Evolutionary conservation across 1,140 invertebrate genomes (phyloP).

Genomic region (Pseudomyrmex gracilis): DNA sequence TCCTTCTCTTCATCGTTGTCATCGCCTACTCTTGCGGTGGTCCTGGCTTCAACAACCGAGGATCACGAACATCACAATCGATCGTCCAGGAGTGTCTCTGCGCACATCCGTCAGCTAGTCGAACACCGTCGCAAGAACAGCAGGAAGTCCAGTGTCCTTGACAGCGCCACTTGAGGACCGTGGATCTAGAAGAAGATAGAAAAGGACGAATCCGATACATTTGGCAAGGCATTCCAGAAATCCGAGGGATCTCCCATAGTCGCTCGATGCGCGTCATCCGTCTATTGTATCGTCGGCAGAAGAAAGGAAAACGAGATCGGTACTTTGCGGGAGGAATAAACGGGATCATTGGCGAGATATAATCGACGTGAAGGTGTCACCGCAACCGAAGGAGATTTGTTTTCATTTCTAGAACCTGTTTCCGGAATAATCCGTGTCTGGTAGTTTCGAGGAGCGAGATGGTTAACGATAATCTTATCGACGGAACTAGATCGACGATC

Average conservation of each 20-base stretch:
- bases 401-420: constrained; percentile 23
- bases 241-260: constrained; percentile 29
- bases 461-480: background rate
- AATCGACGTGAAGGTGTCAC: constrained; percentile 8
- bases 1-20: constrained; percentile 43
- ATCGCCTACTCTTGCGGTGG: constrained; percentile 49
- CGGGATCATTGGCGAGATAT: constrained; percentile 6
- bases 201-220: constrained; percentile 62
- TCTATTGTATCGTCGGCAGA: constrained; percentile 22
- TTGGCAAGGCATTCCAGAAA: constrained; percentile 72
- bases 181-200: constrained; percentile 63
- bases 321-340: background rate
- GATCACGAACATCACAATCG: background rate
- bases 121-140: constrained; percentile 39
- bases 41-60: constrained; percentile 21
- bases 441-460: background rate
- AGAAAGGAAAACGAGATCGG: background rate
- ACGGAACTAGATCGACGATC: constrained; percentile 40
- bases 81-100: background rate
- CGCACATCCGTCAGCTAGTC: constrained; percentile 30
- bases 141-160: constrained; percentile 58
- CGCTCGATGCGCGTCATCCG: constrained; percentile 33
- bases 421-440: background rate
- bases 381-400: constrained; percentile 22
- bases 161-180: constrained; percentile 66